These are phyloP conservation scores for Aerospiza tachiro DNA, from an alignment of 2,797 vertebrate genomes.

Conservation along the genomic window DNA sequence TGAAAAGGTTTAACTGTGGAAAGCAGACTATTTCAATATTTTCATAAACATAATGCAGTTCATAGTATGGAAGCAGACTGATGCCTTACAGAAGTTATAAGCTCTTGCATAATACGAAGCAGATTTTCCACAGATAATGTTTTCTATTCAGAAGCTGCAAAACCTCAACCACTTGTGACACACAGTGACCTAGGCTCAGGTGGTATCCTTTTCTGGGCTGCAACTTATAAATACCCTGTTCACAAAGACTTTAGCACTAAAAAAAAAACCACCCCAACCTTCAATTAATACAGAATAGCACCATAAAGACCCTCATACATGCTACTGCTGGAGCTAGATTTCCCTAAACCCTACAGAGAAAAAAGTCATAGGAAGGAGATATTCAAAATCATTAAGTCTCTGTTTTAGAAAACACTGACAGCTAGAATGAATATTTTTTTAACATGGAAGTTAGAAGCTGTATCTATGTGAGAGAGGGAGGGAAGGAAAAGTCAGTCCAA, in stretches of 20 bases:
- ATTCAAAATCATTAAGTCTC: not conserved
- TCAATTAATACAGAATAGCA: not conserved
- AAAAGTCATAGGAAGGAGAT: not conserved
- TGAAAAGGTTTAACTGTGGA: not conserved
- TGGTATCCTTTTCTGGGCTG: not conserved
- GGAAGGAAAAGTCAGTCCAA: not conserved
- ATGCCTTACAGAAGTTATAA: not conserved
- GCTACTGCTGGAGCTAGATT: not conserved
- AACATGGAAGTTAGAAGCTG: not conserved
- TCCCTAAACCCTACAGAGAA: not conserved
- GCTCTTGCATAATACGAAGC: not conserved
- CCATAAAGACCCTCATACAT: not conserved
- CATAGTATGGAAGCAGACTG: not conserved
- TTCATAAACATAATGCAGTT: not conserved
- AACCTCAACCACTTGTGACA: not conserved
- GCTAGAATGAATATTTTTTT: not conserved
- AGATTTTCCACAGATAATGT: not conserved
- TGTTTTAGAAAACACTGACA: not conserved
- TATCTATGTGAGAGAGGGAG: not conserved
- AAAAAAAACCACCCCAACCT: not conserved
- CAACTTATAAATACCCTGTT: not conserved
- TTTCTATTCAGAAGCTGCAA: not conserved
- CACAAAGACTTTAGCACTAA: not conserved
- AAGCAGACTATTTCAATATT: not conserved
- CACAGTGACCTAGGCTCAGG: not conserved